Conservation (phyloP, 2,113 vertebrate genomes). For the Amazona guildingii region DNA sequence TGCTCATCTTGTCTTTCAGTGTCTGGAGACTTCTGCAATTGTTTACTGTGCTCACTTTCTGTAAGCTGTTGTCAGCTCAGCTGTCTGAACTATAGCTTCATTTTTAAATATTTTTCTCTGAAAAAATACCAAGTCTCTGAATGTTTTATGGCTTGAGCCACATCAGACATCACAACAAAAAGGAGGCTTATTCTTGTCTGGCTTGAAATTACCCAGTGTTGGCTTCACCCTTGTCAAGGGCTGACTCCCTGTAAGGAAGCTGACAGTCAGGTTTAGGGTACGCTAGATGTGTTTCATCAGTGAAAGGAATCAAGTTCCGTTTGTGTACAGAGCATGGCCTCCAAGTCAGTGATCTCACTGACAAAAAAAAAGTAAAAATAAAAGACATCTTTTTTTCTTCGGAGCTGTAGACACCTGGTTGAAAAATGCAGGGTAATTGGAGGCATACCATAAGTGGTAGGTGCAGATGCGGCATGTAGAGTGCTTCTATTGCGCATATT, state of each 20-base stretch:
- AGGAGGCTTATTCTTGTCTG: background rate
- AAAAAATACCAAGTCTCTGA: slow-evolving; percentile 30
- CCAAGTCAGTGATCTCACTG: slow-evolving; percentile 29
- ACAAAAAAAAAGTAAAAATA: background rate
- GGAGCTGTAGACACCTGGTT: background rate
- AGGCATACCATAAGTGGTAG: background rate
- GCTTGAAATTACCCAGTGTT: slow-evolving; percentile 27
- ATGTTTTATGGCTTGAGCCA: slow-evolving; percentile 43
- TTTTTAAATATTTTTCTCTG: slow-evolving; percentile 68
- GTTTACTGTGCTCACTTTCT: slow-evolving; percentile 57
- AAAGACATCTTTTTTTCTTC: background rate
- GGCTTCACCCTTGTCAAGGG: slow-evolving; percentile 45
- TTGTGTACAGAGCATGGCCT: background rate
- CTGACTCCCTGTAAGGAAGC: background rate
- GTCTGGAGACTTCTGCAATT: slow-evolving; percentile 62
- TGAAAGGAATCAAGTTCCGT: background rate
- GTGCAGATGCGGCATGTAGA: background rate
- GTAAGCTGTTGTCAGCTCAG: slow-evolving; percentile 65
- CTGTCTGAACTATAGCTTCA: slow-evolving; percentile 65
- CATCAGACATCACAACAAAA: slow-evolving; percentile 27
- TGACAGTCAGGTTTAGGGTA: slow-evolving; percentile 13
- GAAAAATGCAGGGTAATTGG: background rate
- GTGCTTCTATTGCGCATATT: background rate
- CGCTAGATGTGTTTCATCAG: background rate
- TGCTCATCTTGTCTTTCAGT: slow-evolving; percentile 29